These are phyloP conservation scores for Grantiella picta DNA, from an alignment of 2,113 vertebrate genomes.

Conservation along the genomic window DNA sequence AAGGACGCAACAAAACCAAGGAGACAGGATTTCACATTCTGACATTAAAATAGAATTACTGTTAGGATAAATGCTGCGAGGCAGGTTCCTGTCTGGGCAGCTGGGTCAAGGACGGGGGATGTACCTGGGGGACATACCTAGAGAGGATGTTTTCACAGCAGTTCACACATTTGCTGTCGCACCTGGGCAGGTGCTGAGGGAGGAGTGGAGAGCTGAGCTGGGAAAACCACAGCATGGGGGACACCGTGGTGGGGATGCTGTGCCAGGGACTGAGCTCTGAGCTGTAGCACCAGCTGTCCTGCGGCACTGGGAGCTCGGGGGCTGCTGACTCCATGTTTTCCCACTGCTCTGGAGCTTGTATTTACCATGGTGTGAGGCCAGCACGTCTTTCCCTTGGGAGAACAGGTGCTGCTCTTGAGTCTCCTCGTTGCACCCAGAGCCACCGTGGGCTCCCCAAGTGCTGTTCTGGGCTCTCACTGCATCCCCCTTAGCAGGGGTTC, in stretches of 20 bases:
- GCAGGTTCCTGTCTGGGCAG: not conserved
- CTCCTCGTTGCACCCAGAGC: not conserved
- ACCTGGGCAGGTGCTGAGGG: not conserved
- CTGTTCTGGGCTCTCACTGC: not conserved
- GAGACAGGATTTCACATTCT: not conserved
- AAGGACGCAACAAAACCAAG: not conserved
- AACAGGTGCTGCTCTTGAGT: not conserved
- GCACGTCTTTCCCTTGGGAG: not conserved
- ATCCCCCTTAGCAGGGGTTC: not conserved
- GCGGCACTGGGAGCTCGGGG: fast-evolving
- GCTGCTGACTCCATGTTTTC: not conserved
- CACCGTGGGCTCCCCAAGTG: too few species aligned
- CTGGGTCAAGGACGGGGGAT: not conserved
- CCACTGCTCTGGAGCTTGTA: not conserved
- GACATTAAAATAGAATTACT: not conserved
- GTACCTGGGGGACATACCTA: too few species aligned
- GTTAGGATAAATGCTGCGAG: not conserved
- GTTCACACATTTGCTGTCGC: not conserved
- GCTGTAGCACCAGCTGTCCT: not conserved
- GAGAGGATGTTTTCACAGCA: not conserved
- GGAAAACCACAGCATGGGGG: fast-evolving
- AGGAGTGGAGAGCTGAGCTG: not conserved
- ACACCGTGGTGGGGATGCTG: fast-evolving
- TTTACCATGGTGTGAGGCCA: fast-evolving
- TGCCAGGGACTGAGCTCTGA: not conserved